Conservation (phyloP, 2,797 vertebrate species). For the Alosa sapidissima region DNA sequence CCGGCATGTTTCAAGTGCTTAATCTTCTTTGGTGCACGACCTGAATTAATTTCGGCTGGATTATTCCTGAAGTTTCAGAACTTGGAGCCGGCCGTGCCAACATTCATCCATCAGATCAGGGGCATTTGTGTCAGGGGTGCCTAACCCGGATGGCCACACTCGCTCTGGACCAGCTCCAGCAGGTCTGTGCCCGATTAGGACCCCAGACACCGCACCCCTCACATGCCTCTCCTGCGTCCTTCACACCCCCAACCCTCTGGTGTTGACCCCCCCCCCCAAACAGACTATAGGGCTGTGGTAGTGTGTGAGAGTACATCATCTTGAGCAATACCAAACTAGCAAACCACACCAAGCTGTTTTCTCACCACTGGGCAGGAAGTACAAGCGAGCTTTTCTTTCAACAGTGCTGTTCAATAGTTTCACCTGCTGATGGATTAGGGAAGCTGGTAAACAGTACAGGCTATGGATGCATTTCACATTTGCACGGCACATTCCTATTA, state of each 20-base stretch:
- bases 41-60: conserved; percentile 25
- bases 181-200: background rate
- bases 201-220: background rate
- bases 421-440: conserved; percentile 15
- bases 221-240: background rate
- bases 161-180: background rate
- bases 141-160: background rate
- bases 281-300: background rate
- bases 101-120: conserved; percentile 3
- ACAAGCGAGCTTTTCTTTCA: background rate
- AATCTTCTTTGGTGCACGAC: conserved; percentile 30
- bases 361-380: background rate
- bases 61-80: conserved; percentile 23
- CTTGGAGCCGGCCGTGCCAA: background rate
- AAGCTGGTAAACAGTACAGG: background rate
- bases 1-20: background rate
- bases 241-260: background rate
- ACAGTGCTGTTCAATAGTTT: background rate
- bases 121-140: background rate
- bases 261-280: background rate
- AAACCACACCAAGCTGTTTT: background rate
- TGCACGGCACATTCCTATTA: background rate
- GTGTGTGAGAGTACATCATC: background rate
- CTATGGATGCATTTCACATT: conserved; percentile 1
- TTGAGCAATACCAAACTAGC: background rate